Conservation (phyloP, 2,797 vertebrate genomes). For the Euthynnus affinis region DNA sequence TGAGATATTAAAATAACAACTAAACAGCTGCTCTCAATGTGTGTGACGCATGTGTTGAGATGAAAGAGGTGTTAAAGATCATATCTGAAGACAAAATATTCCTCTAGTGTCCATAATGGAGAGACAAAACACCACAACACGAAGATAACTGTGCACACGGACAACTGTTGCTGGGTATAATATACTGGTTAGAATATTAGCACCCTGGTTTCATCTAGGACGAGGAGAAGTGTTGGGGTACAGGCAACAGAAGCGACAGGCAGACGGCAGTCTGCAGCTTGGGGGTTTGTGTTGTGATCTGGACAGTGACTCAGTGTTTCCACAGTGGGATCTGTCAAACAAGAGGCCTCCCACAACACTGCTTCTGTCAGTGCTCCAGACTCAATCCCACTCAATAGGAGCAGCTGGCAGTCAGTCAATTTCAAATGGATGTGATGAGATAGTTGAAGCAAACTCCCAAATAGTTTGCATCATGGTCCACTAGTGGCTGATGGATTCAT, state of each 20-base stretch:
- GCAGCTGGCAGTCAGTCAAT: constrained; percentile 49
- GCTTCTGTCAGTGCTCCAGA: constrained; percentile 60
- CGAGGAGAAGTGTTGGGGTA: constrained; percentile 7
- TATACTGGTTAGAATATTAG: neutral
- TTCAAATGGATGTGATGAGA: constrained; percentile 41
- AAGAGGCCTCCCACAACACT: constrained; percentile 60
- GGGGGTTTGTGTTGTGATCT: constrained; percentile 56
- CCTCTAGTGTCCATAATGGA: neutral
- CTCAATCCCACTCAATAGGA: constrained; percentile 35
- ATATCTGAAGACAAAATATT: neutral
- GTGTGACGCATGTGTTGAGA: neutral
- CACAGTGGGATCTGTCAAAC: constrained; percentile 65
- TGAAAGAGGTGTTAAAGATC: neutral
- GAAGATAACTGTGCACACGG: neutral
- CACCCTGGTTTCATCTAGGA: constrained; percentile 10
- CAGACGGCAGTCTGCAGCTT: constrained; percentile 27
- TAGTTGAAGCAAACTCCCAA: constrained; percentile 15
- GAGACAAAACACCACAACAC: neutral
- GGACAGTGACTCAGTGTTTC: constrained; percentile 75
- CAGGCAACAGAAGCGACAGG: constrained; percentile 16
- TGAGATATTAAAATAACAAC: constrained; percentile 17
- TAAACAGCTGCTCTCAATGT: neutral
- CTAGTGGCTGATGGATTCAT: constrained; percentile 6
- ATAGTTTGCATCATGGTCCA: neutral
- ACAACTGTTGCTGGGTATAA: neutral